These are phyloP conservation scores for Castor canadensis DNA, from an alignment of 2,113 vertebrate genomes.

Conservation along the genomic window DNA sequence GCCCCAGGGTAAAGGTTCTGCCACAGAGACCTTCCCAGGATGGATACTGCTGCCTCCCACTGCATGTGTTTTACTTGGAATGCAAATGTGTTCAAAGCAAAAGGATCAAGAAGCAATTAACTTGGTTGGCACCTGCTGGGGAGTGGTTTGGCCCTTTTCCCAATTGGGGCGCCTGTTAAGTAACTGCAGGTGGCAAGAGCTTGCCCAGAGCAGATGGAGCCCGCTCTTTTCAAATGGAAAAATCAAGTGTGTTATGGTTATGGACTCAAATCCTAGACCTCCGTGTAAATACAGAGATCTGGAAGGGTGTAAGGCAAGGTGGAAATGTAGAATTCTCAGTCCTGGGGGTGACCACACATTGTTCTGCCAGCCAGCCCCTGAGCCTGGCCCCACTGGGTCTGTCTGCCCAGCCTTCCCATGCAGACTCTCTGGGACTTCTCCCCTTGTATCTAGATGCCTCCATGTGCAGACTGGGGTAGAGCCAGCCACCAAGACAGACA, in stretches of 20 bases:
- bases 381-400: not conserved
- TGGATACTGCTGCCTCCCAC: conserved; percentile 25
- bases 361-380: not conserved
- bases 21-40: not conserved
- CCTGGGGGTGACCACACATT: not conserved
- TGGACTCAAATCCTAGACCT: no score
- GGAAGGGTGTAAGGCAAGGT: not conserved
- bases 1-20: not conserved
- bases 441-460: no score
- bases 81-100: conserved; percentile 77
- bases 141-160: conserved; percentile 77
- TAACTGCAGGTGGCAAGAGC: conserved; percentile 78
- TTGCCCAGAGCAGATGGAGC: conserved; percentile 72
- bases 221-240: conserved; percentile 73
- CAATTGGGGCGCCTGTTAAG: conserved; percentile 56
- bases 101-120: conserved; percentile 82
- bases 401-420: no score
- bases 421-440: no score
- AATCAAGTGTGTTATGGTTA: not conserved
- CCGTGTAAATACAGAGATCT: not conserved
- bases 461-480: not conserved
- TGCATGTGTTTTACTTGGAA: conserved; percentile 74
- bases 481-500: not conserved
- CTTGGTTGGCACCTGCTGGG: conserved; percentile 80
- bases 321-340: not conserved